Base-by-base conservation (phyloP, 2,888 invertebrate species). In the Netelia melanura region DNA sequence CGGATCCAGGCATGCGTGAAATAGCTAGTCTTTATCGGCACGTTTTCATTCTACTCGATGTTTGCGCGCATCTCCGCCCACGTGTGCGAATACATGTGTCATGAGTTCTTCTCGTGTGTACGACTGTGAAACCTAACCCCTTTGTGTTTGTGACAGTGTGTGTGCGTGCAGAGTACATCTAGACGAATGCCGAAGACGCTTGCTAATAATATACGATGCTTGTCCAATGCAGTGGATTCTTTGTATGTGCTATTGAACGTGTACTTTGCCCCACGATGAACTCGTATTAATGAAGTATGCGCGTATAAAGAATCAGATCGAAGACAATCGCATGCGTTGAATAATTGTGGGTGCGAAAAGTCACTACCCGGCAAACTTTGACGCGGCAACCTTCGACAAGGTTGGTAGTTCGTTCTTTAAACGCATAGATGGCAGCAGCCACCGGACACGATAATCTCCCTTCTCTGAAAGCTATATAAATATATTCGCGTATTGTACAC, bases 361-460 rank as follows among this genome's bases (percentile, higher is more conserved):
- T 56, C 9, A 62, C 48, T 14, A 30, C 64, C 81, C 80, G 84
- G 76, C 83, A 48, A 48, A 14, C 2, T 48, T 48, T 14, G 48
- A 48, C 11, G 48, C 10, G 48, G 14, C 10, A 48, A 67, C 56
- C 81, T 70, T 67, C 64, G 21, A 17, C 1, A 30, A 65, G 11
- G 23, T 52, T 23, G 10, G 14, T 56, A 64, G 38, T 38, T 38
- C 0, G 38, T 8, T 38, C 5, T 38, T 38, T 38, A 38, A 8
- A 38, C 38, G 38, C 85, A 61, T 83, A 88, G 88, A 86, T 88
- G 89, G 89, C 88, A 89, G 88, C 88, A 89, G 84, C 68, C 76
- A 83, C 58, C 72, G 79, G 86, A 84, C 83, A 82, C 85, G 38
- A 0, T 6, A 6, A 38, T 38, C 38, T 38, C 6, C 6, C 38